Conservation (phyloP, 2,113 vertebrate genomes). For the Callocephalon fimbriatum region DNA sequence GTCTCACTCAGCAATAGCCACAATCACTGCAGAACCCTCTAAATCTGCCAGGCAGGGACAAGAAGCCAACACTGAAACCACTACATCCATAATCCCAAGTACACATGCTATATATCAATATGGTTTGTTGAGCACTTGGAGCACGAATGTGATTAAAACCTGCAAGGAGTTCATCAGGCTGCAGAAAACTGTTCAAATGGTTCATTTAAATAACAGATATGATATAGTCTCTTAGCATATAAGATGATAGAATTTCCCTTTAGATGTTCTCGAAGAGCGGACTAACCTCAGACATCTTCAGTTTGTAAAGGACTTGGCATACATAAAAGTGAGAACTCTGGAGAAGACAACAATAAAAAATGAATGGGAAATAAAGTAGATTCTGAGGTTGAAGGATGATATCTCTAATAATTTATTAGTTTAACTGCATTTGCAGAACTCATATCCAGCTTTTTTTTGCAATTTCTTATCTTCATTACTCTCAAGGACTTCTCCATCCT, state of each 20-base stretch:
- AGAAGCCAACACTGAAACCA: not conserved
- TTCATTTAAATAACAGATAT: not conserved
- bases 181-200: not conserved
- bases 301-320: not conserved
- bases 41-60: not conserved
- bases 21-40: not conserved
- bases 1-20: not conserved
- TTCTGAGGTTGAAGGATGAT: not conserved
- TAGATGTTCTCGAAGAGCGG: not conserved
- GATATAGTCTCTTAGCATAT: fast-evolving
- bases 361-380: not conserved
- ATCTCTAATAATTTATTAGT: not conserved
- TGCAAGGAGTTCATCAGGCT: not conserved
- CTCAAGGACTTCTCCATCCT: not conserved
- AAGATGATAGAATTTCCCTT: not conserved
- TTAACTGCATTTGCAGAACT: not conserved
- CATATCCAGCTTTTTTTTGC: not conserved
- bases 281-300: not conserved
- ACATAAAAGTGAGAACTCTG: not conserved
- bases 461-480: not conserved
- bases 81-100: not conserved
- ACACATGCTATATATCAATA: not conserved
- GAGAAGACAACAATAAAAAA: not conserved
- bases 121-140: not conserved
- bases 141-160: not conserved